Evolutionary conservation across 2,113 vertebrate genomes (phyloP), one percentile per base, ranked within the genome.

Genomic region (Pteruthius melanotis): DNA sequence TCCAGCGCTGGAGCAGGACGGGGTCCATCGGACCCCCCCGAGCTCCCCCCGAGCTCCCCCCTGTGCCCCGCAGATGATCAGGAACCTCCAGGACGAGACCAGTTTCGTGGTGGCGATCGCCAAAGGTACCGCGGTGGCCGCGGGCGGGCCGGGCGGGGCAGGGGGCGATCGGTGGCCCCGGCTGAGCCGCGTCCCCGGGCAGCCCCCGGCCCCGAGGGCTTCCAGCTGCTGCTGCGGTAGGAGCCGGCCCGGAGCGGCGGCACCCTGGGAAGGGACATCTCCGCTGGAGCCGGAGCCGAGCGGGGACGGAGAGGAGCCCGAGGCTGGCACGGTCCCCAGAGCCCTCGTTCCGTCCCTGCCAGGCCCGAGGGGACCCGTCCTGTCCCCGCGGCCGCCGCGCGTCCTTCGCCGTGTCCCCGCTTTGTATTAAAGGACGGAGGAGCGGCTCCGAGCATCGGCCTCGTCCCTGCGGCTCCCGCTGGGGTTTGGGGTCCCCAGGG

Each of bases 161-260:
- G 39, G 70, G 49, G 39, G 3, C 31, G 6, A 9, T 22, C 49
- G 59, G 28, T 10, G 71, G 40, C 33, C 71, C 53, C 13, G 13
- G 9, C 71, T 83, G 77, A 87, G 71, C 71, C 21, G 1, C 1
- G 18, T 27, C 65, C 49, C 64, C 31, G 53, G 79, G 59, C 95
- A 97, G 97, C 77, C 42, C 93, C 61, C 42, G 91, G 93, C 50
- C 83, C 94, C 28, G 96, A 97, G 11, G 95, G 95, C 12, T 96
- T 93, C 75, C 91, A 83, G 75, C 91, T 96, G 79, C 76, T 97
- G 90, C 95, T 96, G 72, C 95, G 87, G 57, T 97, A 96, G 88
- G 59, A 76, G 3, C 42, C 15, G 39, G 28, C 14, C 65, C 13
- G 13, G 28, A 21, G 60, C 83, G 1, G 22, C 42, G 8, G 21